phyloP scores from a whole-genome alignment of 37 sponge, comb jelly and placozoan species.

The Bolinopsis microptera region DNA sequence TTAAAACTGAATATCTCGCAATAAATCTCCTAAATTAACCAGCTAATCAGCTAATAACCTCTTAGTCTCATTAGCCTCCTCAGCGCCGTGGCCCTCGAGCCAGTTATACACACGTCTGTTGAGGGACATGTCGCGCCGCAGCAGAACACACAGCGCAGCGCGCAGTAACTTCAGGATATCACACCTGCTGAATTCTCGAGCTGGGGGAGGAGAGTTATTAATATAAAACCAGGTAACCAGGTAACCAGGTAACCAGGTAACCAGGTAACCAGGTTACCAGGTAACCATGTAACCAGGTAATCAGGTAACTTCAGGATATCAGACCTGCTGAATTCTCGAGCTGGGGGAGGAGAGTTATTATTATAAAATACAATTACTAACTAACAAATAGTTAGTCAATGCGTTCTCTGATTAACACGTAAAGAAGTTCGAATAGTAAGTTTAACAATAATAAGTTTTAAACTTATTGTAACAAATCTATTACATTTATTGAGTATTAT shows the following conservation, averaged over 20 bases:
- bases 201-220: conserved; percentile 73
- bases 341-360: conserved; percentile 69
- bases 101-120: conserved; percentile 78
- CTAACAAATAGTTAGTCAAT: too few species aligned
- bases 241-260: too few species aligned
- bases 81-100: conserved; percentile 72
- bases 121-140: conserved; percentile 82
- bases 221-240: neutral
- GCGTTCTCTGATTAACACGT: too few species aligned
- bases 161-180: conserved; percentile 65
- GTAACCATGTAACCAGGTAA: too few species aligned
- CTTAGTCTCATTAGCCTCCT: neutral
- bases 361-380: neutral
- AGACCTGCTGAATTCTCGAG: neutral
- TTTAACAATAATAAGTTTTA: too few species aligned
- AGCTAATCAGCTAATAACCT: neutral
- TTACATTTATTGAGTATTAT: too few species aligned
- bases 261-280: too few species aligned
- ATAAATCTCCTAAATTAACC: too few species aligned
- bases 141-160: conserved; percentile 75
- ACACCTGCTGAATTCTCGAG: neutral
- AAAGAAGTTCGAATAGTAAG: too few species aligned
- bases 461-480: too few species aligned
- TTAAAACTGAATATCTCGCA: too few species aligned
- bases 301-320: conserved; percentile 4